phyloP scores from a whole-genome alignment of 2,113 vertebrate genomes.

The Phodopus roborovskii region DNA sequence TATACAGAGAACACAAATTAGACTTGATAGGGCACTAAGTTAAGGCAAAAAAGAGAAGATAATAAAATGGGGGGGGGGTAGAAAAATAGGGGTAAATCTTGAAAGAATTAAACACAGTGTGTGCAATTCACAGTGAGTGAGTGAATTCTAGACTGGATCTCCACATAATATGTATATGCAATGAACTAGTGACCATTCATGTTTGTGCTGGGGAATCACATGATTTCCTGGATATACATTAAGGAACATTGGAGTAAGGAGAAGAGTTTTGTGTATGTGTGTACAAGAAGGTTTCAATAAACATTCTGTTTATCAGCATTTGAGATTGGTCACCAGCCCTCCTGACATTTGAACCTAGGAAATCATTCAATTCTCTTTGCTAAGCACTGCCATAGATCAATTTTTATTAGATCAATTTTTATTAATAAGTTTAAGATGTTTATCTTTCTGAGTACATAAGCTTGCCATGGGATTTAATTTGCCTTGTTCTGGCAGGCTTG shows the following conservation, averaged over 20 bases:
- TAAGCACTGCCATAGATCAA: not conserved
- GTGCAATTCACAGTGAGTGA: not conserved
- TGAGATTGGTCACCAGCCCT: not conserved
- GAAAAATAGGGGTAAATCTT: not conserved
- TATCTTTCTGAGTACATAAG: not conserved
- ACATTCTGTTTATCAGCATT: not conserved
- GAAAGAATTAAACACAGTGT: not conserved
- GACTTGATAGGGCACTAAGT: too few relatives aligned
- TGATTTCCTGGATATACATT: not conserved
- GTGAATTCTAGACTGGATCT: not conserved
- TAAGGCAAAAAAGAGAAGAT: not conserved
- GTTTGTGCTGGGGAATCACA: not conserved
- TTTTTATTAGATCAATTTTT: not conserved
- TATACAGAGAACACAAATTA: not conserved
- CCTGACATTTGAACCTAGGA: not conserved
- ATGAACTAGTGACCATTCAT: not conserved
- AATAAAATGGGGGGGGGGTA: not conserved
- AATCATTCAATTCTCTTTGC: not conserved
- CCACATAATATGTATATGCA: not conserved
- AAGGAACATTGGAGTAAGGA: not conserved
- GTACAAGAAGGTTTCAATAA: not conserved
- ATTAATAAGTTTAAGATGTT: not conserved
- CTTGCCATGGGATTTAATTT: not conserved
- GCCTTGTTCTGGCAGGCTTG: not conserved
- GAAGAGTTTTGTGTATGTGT: not conserved